phyloP scores from a whole-genome alignment of 35 echinoderm and acorn worm species.

The Eucidaris tribuloides region DNA sequence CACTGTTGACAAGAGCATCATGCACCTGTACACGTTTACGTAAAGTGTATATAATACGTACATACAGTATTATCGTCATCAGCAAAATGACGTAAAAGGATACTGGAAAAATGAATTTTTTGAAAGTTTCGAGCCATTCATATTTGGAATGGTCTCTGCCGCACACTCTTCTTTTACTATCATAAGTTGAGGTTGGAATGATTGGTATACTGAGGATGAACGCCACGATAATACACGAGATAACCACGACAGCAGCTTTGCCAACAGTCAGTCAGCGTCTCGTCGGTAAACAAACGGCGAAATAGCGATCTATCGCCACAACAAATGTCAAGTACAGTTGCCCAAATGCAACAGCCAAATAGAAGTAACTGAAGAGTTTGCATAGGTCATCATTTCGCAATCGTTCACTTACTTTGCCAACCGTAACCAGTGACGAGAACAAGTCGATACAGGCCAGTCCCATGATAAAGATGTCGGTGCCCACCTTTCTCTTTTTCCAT shows the following conservation, averaged over 20 bases:
- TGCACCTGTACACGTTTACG: too few species aligned
- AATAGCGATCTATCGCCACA: slow-evolving; percentile 44
- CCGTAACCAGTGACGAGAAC: neutral
- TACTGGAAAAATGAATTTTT: neutral
- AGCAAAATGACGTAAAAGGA: neutral
- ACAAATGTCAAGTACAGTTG: slow-evolving; percentile 19
- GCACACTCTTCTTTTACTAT: neutral
- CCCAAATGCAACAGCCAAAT: neutral
- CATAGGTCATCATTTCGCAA: slow-evolving; percentile 8
- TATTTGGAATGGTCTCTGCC: neutral
- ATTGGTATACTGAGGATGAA: neutral
- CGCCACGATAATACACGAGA: neutral
- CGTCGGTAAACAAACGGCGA: slow-evolving; percentile 37
- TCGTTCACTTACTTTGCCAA: neutral
- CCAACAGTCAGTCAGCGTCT: neutral
- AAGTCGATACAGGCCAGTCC: slow-evolving; percentile 38
- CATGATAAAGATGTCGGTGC: slow-evolving; percentile 56
- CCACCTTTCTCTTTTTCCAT: slow-evolving; percentile 6
- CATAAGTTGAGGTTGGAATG: neutral
- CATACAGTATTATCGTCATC: neutral
- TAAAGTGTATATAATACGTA: neutral
- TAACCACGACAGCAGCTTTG: slow-evolving; percentile 13
- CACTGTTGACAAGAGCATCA: too few species aligned
- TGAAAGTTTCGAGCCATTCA: neutral
- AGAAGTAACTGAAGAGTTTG: neutral